Conservation (phyloP, 2,888 invertebrate species). For the Orthosia gracilis region DNA sequence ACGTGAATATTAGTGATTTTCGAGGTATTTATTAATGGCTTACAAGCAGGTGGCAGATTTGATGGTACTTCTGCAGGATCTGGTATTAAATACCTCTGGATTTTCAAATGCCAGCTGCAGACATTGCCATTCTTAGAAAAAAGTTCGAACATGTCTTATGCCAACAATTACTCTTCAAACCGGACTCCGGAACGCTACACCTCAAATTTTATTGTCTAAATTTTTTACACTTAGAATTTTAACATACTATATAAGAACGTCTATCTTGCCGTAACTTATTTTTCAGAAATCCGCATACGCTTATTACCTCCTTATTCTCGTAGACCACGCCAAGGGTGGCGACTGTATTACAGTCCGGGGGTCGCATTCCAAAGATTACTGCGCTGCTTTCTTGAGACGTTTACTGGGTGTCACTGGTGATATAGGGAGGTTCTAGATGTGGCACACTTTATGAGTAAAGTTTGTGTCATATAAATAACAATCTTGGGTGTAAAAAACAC, state of each 20-base stretch:
- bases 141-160: neutral
- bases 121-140: neutral
- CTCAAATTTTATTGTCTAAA: too few species aligned
- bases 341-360: slow-evolving; percentile 82
- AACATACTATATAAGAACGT: too few species aligned
- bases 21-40: neutral
- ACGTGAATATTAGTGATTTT: too few species aligned
- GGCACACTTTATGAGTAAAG: slow-evolving; percentile 3
- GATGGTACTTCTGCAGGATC: too few species aligned
- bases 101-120: neutral
- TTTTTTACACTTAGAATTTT: too few species aligned
- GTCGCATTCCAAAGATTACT: slow-evolving; percentile 85
- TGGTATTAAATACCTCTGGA: neutral
- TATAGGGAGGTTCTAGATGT: slow-evolving; percentile 64
- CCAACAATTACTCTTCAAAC: neutral
- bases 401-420: slow-evolving; percentile 72
- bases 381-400: slow-evolving; percentile 80
- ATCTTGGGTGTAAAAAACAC: too few species aligned
- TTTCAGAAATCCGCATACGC: slow-evolving; percentile 6
- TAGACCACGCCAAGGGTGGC: slow-evolving; percentile 74
- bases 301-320: slow-evolving; percentile 56
- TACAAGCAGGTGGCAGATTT: neutral
- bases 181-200: neutral
- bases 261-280: too few species aligned
- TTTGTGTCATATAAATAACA: too few species aligned